Conservation (phyloP, 2,797 vertebrate species). For the Mergus octosetaceus region DNA sequence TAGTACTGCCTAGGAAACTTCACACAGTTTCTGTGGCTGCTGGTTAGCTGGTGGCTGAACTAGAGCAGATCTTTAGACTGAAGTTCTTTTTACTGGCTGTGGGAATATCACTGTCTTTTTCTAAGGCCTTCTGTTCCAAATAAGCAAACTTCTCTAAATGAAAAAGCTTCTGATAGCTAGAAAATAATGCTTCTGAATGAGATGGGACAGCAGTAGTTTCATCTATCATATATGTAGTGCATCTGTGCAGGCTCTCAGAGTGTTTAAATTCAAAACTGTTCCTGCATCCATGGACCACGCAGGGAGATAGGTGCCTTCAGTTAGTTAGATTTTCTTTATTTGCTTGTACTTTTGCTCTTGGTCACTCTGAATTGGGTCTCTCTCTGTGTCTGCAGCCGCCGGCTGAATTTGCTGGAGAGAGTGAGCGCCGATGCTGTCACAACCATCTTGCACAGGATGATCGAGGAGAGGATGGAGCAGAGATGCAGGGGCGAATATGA, state of each 20-base stretch:
- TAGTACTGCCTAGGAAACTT: background rate
- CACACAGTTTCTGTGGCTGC: background rate
- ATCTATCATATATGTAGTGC: rapidly evolving
- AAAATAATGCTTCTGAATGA: background rate
- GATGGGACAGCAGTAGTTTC: background rate
- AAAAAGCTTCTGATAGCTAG: background rate
- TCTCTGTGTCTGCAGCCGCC: constrained; percentile 75
- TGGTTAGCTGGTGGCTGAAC: background rate
- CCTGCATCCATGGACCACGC: background rate
- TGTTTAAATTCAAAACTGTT: background rate
- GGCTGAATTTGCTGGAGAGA: constrained; percentile 90
- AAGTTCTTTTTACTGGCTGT: background rate
- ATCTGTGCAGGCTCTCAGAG: rapidly evolving
- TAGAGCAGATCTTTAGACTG: background rate
- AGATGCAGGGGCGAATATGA: constrained; percentile 94
- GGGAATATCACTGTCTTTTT: background rate
- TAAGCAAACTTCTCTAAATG: background rate
- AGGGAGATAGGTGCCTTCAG: background rate
- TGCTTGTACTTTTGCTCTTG: background rate
- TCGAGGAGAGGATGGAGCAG: constrained; percentile 93
- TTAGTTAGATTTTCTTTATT: background rate
- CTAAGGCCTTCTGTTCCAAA: background rate
- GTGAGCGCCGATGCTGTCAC: constrained; percentile 93
- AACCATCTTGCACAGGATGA: constrained; percentile 90
- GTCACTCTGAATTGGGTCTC: rapidly evolving